Evolutionary conservation across 2,797 vertebrate species (phyloP).

Genomic region (Galago senegalensis): DNA sequence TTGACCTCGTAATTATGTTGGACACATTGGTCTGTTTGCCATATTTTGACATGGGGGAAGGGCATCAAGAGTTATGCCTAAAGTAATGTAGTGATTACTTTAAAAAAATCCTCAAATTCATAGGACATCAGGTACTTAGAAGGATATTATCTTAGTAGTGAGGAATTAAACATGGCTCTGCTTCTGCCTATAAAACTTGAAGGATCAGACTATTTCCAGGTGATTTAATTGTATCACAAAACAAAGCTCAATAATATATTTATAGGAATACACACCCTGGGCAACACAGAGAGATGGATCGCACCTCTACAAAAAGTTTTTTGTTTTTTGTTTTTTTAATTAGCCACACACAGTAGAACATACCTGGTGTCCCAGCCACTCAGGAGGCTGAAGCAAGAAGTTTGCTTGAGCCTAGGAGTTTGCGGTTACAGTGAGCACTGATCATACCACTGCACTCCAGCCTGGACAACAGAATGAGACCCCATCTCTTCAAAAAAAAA

Average conservation of each 20-base stretch:
- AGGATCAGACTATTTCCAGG: background rate
- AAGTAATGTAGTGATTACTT: conserved; percentile 23
- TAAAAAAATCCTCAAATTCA: too few relatives aligned
- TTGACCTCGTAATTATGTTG: background rate
- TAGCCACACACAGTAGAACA: background rate
- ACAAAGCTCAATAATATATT: background rate
- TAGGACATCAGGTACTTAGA: background rate
- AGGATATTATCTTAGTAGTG: background rate
- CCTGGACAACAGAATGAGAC: background rate
- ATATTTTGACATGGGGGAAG: background rate
- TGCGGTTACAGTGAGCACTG: background rate
- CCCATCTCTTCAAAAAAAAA: background rate
- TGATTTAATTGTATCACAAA: background rate
- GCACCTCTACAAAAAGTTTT: too few relatives aligned
- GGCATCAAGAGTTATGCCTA: background rate
- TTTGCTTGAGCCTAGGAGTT: background rate
- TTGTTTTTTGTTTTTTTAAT: background rate
- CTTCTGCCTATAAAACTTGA: background rate
- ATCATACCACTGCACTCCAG: background rate
- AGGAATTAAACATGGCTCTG: background rate
- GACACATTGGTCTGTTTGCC: background rate
- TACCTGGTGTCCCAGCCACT: background rate
- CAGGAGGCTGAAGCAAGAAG: background rate
- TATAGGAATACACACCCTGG: background rate
- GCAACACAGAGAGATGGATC: background rate